Base-by-base conservation (phyloP, 2,888 invertebrate genomes). In the Idaea straminata region DNA sequence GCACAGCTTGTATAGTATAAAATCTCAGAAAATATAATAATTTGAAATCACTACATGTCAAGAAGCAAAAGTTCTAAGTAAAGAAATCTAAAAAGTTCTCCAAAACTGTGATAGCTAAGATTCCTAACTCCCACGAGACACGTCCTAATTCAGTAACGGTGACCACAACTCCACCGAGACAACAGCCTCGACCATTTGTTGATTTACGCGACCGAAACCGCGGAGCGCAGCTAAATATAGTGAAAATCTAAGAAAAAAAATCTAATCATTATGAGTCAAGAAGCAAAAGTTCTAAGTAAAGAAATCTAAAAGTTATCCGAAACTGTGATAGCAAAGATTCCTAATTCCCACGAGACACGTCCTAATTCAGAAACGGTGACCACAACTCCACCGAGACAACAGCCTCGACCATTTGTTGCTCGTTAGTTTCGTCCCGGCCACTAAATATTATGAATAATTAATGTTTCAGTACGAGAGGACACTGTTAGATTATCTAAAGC, bases 371-470 rank as follows among this genome's bases (percentile, higher is more conserved):
- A 69, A 63, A 66, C 59, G 66, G 65, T 64, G 25, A 61, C 36
- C 66, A 58, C 60, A 66, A 63, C 63, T 67, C 73, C 72, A 34
- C 35, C 35, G 72, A 67, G 71, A 68, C 67, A n/a, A 3, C 16
- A 35, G 16, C 60, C 68, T 65, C 66, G 69, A 75, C 77, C 83
- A 84, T 83, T 82, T 81, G 80, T 79, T 83, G 80, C 81, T 83
- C 81, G 83, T 85, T 83, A 83, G 78, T 74, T 71, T 68, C 75
- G 66, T 74, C 76, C 72, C 75, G 79, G 73, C 81, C 75, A 82
- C 82, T 83, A 82, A 83, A 85, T 81, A 84, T 79, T 79, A 81
- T 85, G 83, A 86, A 86, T 86, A 85, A 84, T 83, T 81, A 82
- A 86, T 83, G 80, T 64, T 47, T 7, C 13, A 47, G 10, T 47